Evolutionary conservation across 1,140 invertebrate genomes (phyloP), one percentile per base, ranked within the genome.

Genomic region (Grapholita molesta): DNA sequence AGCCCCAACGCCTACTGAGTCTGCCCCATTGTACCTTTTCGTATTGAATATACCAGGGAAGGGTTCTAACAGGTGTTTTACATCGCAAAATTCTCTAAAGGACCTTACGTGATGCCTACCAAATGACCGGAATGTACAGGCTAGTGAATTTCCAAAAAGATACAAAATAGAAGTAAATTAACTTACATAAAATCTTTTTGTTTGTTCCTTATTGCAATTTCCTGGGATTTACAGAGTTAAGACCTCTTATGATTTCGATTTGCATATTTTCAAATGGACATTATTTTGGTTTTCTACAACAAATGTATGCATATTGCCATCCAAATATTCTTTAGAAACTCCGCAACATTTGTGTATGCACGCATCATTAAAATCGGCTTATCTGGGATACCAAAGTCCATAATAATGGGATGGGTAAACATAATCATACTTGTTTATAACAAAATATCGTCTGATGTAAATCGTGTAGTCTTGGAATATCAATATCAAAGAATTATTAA

Each of bases 311-410:
- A 48, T 21, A 48, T 48, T 2, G 6, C 42, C 42, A 48, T 48
- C 3, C 15, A 48, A 48, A 48, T 18, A 48, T 48, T 48, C 18
- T 48, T 48, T 48, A 48, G 42, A 18, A 48, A 48, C 42, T 48
- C 42, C 1, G 9, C 24, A 61, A 25, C 25, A 25, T 61, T 61
- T 61, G 25, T 61, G 24, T 65, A 42, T 35, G 64, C 38, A 66
- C 30, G 30, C 64, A 66, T 61, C 55, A 61, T 61, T 61, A 61
- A 61, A 61, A 61, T 61, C 55, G 55, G 55, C 55, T 61, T 61
- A 61, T 61, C 55, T 32, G 55, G 12, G 24, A 28, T 61, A 61
- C 24, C 55, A 32, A 6, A 61, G 55, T 61, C 55, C 24, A 28
- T 61, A 61, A n/a, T 2, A 28, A 25, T 21, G 24, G 24, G 55